phyloP scores from a whole-genome alignment of 2,888 invertebrate species.

The Pollenia labialis region DNA sequence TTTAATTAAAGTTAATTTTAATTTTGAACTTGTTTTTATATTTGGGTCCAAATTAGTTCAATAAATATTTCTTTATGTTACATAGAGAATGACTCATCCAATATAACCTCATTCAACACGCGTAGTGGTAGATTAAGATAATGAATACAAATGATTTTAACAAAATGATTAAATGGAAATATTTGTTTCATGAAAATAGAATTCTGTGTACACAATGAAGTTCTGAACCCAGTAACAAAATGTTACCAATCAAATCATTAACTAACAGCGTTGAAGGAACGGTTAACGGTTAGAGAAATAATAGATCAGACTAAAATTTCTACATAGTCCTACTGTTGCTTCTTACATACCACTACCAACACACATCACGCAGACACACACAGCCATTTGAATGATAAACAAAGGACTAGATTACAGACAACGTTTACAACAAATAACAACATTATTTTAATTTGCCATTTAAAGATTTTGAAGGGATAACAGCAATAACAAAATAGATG shows the following conservation, averaged over 20 bases:
- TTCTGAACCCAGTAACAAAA: neutral
- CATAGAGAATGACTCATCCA: no score
- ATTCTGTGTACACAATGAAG: conserved; percentile 24
- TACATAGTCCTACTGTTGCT: no score
- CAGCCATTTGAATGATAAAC: neutral
- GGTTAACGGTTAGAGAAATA: neutral
- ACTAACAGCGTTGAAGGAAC: neutral
- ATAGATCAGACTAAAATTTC: conserved; percentile 1
- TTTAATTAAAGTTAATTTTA: no score
- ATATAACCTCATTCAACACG: no score
- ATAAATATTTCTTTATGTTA: no score
- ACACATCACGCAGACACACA: neutral
- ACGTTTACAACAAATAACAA: conserved; percentile 18
- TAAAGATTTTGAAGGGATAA: conserved; percentile 53
- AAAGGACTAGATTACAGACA: neutral
- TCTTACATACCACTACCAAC: neutral
- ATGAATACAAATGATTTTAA: conserved; percentile 25
- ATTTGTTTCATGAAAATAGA: neutral
- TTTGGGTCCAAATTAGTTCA: no score
- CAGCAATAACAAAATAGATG: conserved; percentile 15
- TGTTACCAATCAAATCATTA: conserved; percentile 37
- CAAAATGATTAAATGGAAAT: conserved; percentile 28
- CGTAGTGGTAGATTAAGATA: neutral
- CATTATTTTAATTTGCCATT: conserved; percentile 70
- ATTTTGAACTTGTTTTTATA: no score